phyloP scores from a whole-genome alignment of 2,113 vertebrate species.

The Perca fluviatilis region DNA sequence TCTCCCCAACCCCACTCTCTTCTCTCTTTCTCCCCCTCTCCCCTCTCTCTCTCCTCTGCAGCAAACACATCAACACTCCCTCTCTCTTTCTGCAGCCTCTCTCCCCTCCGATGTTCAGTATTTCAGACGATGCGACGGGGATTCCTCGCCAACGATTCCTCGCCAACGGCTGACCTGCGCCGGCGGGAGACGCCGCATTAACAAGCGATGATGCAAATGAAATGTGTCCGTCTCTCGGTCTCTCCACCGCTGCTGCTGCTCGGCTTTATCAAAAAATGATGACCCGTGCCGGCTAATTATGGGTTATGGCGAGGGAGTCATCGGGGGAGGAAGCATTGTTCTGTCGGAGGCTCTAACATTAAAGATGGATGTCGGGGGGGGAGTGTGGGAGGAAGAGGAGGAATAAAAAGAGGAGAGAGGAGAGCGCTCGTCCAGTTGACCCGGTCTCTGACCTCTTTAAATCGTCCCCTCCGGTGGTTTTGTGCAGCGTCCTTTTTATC shows the following conservation, averaged over 20 bases:
- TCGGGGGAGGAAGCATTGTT: constrained; percentile 71
- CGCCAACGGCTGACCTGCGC: constrained; percentile 64
- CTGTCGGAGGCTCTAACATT: constrained; percentile 74
- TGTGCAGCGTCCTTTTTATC: constrained; percentile 29
- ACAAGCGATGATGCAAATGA: constrained; percentile 80
- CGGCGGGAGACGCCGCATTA: constrained; percentile 61
- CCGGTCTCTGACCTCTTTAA: constrained; percentile 53
- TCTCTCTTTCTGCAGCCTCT: constrained; percentile 3
- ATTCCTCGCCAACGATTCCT: constrained; percentile 57
- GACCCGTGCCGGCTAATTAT: constrained; percentile 73
- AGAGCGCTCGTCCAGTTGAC: constrained; percentile 27
- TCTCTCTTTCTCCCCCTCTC: too few species aligned
- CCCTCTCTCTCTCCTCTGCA: too few species aligned
- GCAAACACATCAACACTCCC: too few species aligned
- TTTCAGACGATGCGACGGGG: constrained; percentile 67
- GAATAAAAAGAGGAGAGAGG: constrained; percentile 16
- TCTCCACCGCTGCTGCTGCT: constrained; percentile 12
- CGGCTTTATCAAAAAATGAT: constrained; percentile 79
- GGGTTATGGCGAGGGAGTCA: constrained; percentile 36
- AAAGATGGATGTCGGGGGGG: constrained; percentile 78
- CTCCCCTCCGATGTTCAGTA: constrained; percentile 58
- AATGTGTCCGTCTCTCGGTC: constrained; percentile 50
- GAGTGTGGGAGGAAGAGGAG: constrained; percentile 50
- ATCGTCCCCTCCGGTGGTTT: constrained; percentile 51
- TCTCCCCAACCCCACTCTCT: not conserved